Base-by-base conservation (phyloP, 2,113 vertebrate species). In the Excalfactoria chinensis region DNA sequence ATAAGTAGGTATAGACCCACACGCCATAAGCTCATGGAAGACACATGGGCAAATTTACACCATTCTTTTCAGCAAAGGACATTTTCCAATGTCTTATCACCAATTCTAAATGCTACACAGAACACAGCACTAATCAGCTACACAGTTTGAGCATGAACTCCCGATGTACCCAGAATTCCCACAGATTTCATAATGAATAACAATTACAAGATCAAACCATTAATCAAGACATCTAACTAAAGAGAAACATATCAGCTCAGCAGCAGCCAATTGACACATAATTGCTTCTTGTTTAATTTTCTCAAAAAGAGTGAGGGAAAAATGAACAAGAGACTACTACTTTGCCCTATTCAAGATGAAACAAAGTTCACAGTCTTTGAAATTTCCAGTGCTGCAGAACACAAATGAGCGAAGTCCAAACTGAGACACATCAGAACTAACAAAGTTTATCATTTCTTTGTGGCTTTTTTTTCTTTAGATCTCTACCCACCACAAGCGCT, bases 281-380 rank as follows among this genome's bases (percentile, higher is more conserved):
- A 96, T 64, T 89, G 93, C 64, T 93, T 85, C 94, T 92, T 80
- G 67, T 70, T 91, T 73, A 59, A 95, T 95, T 84, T 90, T 88
- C 77, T 75, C 30, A 44, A 48, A 48, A 90, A 87, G 71, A 80
- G n/a, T 0, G 0, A 68, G 13, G 20, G 68, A n/a, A 93, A 93
- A 89, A 85, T 19, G 51, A 91, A 70, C 43, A 77, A 41, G 35
- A 68, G 35, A 23, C 22, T 1, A 1, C 14, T 76, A 22, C 79
- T 77, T 67, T 2, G 5, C 62, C 60, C 49, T 60, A 40, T 63
- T 80, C 41, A 32, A 19, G 58, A 95, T 72, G 53, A 92, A 95
- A 79, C 32, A 59, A 76, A 92, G 68, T 80, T 71, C 64, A 35
- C 56, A 35, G n/a, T 78, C 55, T 93, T 89, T 80, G 41, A 46